Conservation (phyloP, 2,888 invertebrate species). For the Brachylomia viminalis region DNA sequence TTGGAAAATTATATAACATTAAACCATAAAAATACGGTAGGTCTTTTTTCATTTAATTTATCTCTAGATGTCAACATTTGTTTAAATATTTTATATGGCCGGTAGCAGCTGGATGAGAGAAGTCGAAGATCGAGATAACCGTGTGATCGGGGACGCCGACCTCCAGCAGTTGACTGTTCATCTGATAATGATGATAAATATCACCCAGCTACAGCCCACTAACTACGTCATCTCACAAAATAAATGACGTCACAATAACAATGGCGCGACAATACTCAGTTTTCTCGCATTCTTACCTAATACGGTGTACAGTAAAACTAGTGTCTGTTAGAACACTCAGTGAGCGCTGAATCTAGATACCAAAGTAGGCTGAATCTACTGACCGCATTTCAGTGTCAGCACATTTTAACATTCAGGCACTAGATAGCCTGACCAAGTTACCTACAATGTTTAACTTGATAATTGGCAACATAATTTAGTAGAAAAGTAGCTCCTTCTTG, state of each 20-base stretch:
- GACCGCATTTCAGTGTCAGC: constrained; percentile 37
- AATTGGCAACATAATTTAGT: background rate
- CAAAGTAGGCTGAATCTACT: constrained; percentile 27
- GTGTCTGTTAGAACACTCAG: constrained; percentile 25
- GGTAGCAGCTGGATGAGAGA: background rate
- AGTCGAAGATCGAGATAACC: background rate
- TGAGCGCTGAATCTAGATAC: constrained; percentile 32
- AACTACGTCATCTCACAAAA: constrained; percentile 1
- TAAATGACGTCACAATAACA: constrained; percentile 21
- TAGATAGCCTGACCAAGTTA: constrained; percentile 41
- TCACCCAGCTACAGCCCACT: background rate
- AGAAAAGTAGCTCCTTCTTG: constrained; percentile 6
- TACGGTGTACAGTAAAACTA: constrained; percentile 2
- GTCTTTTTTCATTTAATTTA: constrained; percentile 20
- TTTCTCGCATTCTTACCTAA: constrained; percentile 15
- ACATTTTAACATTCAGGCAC: constrained; percentile 8
- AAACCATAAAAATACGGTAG: constrained; percentile 56
- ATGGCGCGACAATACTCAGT: background rate
- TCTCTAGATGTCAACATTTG: background rate
- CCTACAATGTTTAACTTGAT: constrained; percentile 29
- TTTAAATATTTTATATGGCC: background rate
- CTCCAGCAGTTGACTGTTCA: background rate
- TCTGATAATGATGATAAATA: background rate
- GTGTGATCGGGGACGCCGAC: background rate
- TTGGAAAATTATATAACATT: constrained; percentile 41